Percentiles rank a stretch among this genome's conserved stretches.
Evolutionary conservation across 2,113 vertebrate genomes (phyloP).

Genomic region (Crotalus helleri): DNA sequence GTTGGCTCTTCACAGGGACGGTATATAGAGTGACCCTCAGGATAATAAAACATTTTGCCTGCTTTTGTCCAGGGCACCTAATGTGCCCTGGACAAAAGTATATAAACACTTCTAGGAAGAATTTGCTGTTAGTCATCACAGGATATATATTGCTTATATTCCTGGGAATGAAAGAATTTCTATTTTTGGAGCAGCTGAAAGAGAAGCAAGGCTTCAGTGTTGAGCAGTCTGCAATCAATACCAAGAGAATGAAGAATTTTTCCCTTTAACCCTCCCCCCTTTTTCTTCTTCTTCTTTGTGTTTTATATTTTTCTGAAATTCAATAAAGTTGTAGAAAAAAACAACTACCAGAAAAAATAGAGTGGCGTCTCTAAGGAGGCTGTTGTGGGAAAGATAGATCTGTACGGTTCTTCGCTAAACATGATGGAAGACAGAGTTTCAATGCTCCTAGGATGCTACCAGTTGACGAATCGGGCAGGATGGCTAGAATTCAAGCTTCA

Average conservation of each 20-base stretch:
- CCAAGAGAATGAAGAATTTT: neutral
- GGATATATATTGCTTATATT: neutral
- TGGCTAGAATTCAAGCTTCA: neutral
- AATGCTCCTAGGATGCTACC: neutral
- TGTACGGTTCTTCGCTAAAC: neutral
- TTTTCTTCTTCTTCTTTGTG: neutral
- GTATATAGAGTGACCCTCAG: neutral
- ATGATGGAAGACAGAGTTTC: neutral
- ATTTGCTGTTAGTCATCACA: neutral
- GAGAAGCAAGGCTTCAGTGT: neutral
- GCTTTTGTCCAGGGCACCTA: conserved; percentile 51
- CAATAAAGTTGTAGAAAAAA: neutral
- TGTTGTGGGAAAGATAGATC: neutral
- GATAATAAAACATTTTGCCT: conserved; percentile 51
- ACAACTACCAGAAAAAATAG: neutral
- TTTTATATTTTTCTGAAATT: neutral
- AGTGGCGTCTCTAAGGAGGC: neutral
- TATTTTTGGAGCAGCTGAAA: neutral
- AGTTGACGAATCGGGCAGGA: too few relatives aligned
- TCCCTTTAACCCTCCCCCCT: neutral
- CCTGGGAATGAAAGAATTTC: neutral
- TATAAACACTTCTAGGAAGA: conserved; percentile 6
- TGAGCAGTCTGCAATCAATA: neutral
- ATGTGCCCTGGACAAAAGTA: conserved; percentile 39
- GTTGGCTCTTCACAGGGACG: conserved; percentile 14